Base-by-base conservation (phyloP, 2,113 vertebrate genomes). In the Oryctolagus cuniculus region DNA sequence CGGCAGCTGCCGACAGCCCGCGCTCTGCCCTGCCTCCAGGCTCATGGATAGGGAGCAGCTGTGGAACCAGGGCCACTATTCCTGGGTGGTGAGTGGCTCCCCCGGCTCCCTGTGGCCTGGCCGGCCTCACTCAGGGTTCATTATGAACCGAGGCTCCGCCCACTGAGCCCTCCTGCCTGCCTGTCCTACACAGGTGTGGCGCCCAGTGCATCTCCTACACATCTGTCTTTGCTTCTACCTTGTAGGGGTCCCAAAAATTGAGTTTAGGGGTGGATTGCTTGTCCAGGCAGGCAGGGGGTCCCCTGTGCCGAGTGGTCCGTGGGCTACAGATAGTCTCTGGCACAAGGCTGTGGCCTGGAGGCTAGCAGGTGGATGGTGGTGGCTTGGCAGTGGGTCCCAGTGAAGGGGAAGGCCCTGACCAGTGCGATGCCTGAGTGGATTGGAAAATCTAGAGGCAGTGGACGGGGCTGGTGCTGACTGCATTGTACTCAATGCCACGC, bases 401-500 rank as follows among this genome's bases (percentile, higher is more conserved):
- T 4, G 73, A 85, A 63, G 34, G 36, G 16, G 34, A 24, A 69
- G 3, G n/a, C 16, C 36, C 29, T 1, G 34, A 73, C 34, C 1
- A 16, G 53, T 5, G 34, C 3, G 79, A 19, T 22, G 3, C 16
- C 10, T 51, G 6, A 3, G 17, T 22, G 24, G 34, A 2, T 6
- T 24, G 73, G 19, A 21, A 58, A 2, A 8, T 0, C 7, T 0
- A 12, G 24, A 24, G 61, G 34, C 1, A 0, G 61, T 15, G 10
- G 63, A 5, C 6, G 15, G 1, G 51, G 53, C 38, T 3, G 9
- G 19, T 10, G 36, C 8, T 58, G 1, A 34, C 27, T 0, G 4
- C 13, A 0, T 8, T 0, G 29, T 1, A 0, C 6, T 44, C 4
- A 3, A 0, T 0, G 21, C 15, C 0, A 9, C 6, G 7, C 2